Evolutionary conservation across 2,113 vertebrate genomes (phyloP).

Genomic region (Pachyramphus minor): DNA sequence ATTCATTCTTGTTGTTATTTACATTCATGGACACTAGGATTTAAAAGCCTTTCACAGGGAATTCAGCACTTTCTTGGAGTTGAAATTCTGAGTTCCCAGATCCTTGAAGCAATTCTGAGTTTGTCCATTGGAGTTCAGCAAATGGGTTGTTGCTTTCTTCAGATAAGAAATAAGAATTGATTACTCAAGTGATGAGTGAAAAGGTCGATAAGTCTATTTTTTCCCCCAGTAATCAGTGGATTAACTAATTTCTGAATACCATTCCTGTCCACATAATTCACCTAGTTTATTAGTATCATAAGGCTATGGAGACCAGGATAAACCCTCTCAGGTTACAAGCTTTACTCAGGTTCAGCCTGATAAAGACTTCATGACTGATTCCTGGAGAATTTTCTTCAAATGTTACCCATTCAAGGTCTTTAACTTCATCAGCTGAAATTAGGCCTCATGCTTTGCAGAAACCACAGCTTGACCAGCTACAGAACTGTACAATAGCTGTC

Average conservation of each 20-base stretch:
- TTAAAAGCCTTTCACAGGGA: not conserved
- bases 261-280: not conserved
- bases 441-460: not conserved
- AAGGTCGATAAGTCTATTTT: not conserved
- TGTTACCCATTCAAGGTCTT: not conserved
- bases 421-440: not conserved
- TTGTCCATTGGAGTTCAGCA: not conserved
- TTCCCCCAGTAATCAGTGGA: not conserved
- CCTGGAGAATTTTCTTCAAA: not conserved
- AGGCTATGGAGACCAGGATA: not conserved
- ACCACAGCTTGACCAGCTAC: not conserved
- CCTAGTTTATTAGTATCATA: not conserved
- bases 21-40: not conserved
- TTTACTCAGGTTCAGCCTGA: not conserved
- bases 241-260: not conserved
- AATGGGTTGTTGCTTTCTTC: not conserved
- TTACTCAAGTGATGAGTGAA: not conserved
- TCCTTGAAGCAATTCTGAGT: not conserved
- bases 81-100: not conserved
- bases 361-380: not conserved
- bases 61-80: not conserved
- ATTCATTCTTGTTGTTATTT: not conserved
- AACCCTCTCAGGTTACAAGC: not conserved
- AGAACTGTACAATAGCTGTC: not conserved
- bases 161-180: not conserved